Conservation (phyloP, 1,140 invertebrate genomes). For the Halictus rubicundus region DNA sequence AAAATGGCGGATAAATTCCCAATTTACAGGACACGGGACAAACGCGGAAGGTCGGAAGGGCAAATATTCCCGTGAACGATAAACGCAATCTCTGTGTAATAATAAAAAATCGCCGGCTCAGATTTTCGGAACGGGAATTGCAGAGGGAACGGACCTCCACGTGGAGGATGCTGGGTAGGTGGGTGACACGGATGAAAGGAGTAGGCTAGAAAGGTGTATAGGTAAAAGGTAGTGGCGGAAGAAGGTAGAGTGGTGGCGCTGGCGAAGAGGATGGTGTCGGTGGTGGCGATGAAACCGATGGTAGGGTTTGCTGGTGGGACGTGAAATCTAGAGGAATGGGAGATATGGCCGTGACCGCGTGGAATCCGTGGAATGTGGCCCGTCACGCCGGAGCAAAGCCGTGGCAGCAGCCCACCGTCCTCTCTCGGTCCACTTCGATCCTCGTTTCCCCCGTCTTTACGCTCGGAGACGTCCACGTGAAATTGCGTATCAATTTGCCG, state of each 20-base stretch:
- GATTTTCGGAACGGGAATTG: neutral
- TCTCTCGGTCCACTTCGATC: constrained; percentile 73
- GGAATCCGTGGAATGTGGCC: constrained; percentile 78
- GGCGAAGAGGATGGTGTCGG: constrained; percentile 29
- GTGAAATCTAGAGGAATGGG: constrained; percentile 75
- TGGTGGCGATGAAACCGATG: constrained; percentile 23
- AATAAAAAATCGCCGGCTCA: no score
- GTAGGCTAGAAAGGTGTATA: neutral
- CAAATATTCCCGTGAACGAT: no score
- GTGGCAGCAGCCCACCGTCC: constrained; percentile 61
- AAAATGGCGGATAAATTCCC: no score
- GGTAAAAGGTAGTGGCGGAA: neutral
- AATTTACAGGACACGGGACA: no score
- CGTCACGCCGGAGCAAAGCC: constrained; percentile 74
- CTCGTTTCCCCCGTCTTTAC: constrained; percentile 56
- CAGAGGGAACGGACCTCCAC: neutral
- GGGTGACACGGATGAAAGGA: constrained; percentile 1
- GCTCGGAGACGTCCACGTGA: constrained; percentile 26
- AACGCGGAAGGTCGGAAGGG: no score
- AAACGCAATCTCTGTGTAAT: no score
- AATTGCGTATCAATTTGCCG: constrained; percentile 35
- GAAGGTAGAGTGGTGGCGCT: constrained; percentile 3
- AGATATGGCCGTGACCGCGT: constrained; percentile 79
- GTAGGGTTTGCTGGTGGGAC: constrained; percentile 46
- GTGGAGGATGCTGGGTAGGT: neutral